Base-by-base conservation (phyloP, 1,140 invertebrate species). In the Diabrotica undecimpunctata region DNA sequence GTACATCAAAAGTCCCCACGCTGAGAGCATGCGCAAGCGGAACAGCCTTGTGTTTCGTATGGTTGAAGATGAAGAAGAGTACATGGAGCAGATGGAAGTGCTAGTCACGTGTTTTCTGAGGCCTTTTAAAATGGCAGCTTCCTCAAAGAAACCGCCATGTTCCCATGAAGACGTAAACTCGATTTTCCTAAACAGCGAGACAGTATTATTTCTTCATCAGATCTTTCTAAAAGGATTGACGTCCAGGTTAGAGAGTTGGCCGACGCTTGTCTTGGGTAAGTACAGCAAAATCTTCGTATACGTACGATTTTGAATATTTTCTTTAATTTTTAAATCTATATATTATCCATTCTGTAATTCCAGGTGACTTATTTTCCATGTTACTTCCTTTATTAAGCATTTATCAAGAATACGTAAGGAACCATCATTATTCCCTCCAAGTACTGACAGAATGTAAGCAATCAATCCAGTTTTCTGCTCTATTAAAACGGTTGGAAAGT, bases 151-250 rank as follows among this genome's bases (percentile, higher is more conserved):
- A 77, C 94, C 95, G 6, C 93, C 94, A 0, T 95, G 94, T 75
- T 90, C 90, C 3, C 95, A 97, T 77, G 95, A 97, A 78, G 95
- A 97, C 75, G 92, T 97, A 59, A 96, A 95, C 79, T 96, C 94
- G 39, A 96, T 97, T 71, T 97, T 96, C 81, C 82, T 97, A 38
- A 97, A 97, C 81, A 93, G 91, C 74, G 95, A 97, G 80, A 96
- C 94, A 0, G 87, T 97, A 54, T 82, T 97, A 69, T 97, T 97
- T 80, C 84, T 97, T 2, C 94, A 97, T 82, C 94, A 97, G 80
- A 96, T 97, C 67, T 97, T 96, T 79, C 84, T 96, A 68, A 96
- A 97, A 80, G 95, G 94, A n/a, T 83, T 96, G 5, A 93, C 91
- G 5, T 93, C 93, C 5, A 84, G 94, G 64, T 90, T 97, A 85